Conservation (phyloP, 2,113 vertebrate genomes). For the Pachyramphus minor region DNA sequence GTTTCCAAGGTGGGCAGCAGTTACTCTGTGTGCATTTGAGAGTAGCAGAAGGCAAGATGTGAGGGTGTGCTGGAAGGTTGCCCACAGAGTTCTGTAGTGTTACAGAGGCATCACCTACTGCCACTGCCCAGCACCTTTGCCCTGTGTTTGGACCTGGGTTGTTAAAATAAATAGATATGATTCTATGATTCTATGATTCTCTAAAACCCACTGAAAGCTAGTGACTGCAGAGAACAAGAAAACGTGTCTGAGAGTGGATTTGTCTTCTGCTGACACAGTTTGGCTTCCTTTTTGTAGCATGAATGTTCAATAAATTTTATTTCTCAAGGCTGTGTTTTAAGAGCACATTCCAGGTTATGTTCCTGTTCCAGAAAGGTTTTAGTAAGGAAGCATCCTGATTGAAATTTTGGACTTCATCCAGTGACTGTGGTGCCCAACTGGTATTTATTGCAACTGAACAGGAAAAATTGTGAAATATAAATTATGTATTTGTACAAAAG, state of each 20-base stretch:
- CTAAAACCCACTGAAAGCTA: background rate
- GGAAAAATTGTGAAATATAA: constrained; percentile 15
- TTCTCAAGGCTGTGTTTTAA: background rate
- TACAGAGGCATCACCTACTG: background rate
- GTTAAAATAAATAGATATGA: background rate
- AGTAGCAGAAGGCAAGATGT: background rate
- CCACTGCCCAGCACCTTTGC: background rate
- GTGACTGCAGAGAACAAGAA: background rate
- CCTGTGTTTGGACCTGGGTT: background rate
- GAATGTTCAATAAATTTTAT: background rate
- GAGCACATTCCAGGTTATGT: background rate
- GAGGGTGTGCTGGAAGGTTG: background rate
- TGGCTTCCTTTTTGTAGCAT: background rate
- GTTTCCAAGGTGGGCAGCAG: background rate
- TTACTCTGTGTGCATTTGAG: background rate
- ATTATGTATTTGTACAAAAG: background rate
- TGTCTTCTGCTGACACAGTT: background rate
- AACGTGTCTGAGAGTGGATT: background rate
- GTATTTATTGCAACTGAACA: constrained; percentile 25
- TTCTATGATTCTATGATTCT: no score
- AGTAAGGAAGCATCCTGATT: background rate
- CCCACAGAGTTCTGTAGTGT: fast-evolving
- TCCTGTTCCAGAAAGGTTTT: background rate
- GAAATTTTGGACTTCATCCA: background rate
- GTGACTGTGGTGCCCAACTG: background rate